Evolutionary conservation across 2,888 invertebrate species (phyloP).

Genomic region (Sphaerophoria taeniata): DNA sequence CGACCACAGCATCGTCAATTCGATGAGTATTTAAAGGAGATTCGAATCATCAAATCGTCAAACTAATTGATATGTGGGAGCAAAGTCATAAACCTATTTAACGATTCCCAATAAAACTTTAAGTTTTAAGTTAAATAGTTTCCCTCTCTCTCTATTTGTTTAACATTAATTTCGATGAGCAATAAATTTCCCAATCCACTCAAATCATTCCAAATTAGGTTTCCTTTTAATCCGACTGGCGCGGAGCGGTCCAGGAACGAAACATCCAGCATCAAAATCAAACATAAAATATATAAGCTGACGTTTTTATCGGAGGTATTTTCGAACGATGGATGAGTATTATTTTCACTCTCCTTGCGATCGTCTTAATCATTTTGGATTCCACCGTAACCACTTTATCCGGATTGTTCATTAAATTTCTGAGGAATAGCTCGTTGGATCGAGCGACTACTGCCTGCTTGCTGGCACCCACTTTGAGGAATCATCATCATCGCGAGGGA

Average conservation of each 20-base stretch:
- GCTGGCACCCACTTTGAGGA: slow-evolving; percentile 51
- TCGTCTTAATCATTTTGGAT: slow-evolving; percentile 40
- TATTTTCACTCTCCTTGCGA: slow-evolving; percentile 38
- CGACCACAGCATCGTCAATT: no score
- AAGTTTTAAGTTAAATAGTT: neutral
- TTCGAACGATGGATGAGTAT: slow-evolving; percentile 28
- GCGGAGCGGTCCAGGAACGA: neutral
- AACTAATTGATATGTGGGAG: slow-evolving; percentile 28
- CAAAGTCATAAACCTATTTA: slow-evolving; percentile 48
- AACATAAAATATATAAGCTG: slow-evolving; percentile 31
- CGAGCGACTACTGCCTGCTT: neutral
- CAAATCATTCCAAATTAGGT: slow-evolving; percentile 27
- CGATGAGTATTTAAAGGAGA: slow-evolving; percentile 21
- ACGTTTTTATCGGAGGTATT: slow-evolving; percentile 25
- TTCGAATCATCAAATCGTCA: neutral
- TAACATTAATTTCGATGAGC: slow-evolving; percentile 21
- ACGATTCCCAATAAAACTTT: slow-evolving; percentile 45
- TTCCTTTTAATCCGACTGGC: slow-evolving; percentile 4
- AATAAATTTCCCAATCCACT: slow-evolving; percentile 16
- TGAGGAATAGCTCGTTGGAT: slow-evolving; percentile 41
- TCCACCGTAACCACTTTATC: slow-evolving; percentile 66
- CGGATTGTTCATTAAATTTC: slow-evolving; percentile 62
- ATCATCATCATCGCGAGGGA: neutral
- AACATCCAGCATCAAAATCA: slow-evolving; percentile 1
- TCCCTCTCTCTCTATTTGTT: slow-evolving; percentile 5